Conservation (phyloP, 2,797 vertebrate species). For the Cuniculus paca region DNA sequence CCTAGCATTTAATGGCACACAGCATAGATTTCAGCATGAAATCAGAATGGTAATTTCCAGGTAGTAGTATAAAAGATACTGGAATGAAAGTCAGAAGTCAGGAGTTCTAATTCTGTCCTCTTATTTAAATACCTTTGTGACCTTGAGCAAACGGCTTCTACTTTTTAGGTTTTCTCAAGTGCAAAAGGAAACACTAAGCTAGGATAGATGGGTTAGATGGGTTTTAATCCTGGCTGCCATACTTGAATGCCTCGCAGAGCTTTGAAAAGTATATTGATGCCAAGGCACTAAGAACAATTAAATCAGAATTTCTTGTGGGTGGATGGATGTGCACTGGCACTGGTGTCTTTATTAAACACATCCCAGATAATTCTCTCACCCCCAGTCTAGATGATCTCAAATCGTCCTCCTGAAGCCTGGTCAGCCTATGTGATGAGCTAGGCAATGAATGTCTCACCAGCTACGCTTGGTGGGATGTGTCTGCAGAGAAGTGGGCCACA, state of each 20-base stretch:
- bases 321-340: background rate
- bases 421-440: background rate
- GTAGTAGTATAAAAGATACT: background rate
- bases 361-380: no score
- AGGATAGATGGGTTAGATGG: background rate
- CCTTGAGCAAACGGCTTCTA: background rate
- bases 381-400: background rate
- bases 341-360: background rate
- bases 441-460: background rate
- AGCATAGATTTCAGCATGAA: background rate
- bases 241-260: background rate
- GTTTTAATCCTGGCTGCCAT: background rate
- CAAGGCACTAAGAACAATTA: background rate
- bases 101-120: background rate
- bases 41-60: conserved; percentile 21
- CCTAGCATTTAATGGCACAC: background rate
- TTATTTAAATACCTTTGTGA: conserved; percentile 44
- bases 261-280: background rate
- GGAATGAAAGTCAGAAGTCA: background rate
- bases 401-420: background rate
- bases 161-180: background rate
- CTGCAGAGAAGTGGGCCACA: background rate
- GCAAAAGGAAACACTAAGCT: background rate
- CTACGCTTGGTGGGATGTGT: background rate
- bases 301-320: background rate